Percentiles rank a stretch among this genome's conserved stretches.
Conservation (phyloP, 2,888 invertebrate genomes). For the Lasioglossum calceatum region DNA sequence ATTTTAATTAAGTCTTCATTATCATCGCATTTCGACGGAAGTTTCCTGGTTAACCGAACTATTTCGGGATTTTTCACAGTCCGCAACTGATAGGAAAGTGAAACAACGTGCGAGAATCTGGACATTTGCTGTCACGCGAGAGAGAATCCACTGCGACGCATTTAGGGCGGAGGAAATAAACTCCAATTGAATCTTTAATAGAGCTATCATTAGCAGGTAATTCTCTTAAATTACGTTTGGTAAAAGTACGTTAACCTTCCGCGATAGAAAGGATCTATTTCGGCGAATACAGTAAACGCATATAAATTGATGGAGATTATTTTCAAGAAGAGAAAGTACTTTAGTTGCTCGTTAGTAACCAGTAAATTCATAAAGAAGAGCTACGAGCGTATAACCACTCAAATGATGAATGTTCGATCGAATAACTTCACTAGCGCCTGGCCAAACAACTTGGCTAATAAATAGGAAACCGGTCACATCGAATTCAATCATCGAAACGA, state of each 20-base stretch:
- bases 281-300: not conserved
- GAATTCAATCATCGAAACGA: not conserved
- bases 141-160: not conserved
- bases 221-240: not conserved
- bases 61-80: conserved; percentile 49
- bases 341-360: too few relatives aligned
- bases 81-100: conserved; percentile 4
- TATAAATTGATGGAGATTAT: too few relatives aligned
- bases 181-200: not conserved
- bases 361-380: not conserved
- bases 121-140: not conserved
- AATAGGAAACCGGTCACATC: not conserved
- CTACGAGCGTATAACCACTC: not conserved
- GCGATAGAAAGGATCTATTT: not conserved
- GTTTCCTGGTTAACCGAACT: conserved; percentile 37
- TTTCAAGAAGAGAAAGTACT: too few relatives aligned
- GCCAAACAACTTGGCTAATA: not conserved
- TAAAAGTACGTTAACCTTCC: not conserved
- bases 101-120: conserved; percentile 25
- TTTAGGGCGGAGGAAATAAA: not conserved
- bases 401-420: not conserved
- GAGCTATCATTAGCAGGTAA: not conserved
- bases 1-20: conserved; percentile 75
- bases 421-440: not conserved
- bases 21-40: conserved; percentile 27